Evolutionary conservation across 2,797 vertebrate species (phyloP).

Genomic region (Sylvia borin): DNA sequence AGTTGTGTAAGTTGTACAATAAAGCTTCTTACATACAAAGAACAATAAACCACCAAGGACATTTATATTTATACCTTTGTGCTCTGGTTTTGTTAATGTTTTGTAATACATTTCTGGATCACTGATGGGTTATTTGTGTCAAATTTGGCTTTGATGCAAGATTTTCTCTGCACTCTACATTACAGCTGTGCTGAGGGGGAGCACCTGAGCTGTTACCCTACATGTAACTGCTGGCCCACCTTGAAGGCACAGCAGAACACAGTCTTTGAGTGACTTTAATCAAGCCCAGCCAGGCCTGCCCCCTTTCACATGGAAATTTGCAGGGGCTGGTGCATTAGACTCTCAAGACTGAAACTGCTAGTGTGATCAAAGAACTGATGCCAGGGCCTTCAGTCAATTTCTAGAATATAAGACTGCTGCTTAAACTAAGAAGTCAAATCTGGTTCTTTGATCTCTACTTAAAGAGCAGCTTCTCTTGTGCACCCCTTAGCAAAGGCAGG

Average conservation of each 20-base stretch:
- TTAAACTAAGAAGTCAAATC: neutral
- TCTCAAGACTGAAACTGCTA: neutral
- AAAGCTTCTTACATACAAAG: constrained; percentile 87
- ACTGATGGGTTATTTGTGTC: neutral
- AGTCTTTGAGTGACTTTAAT: neutral
- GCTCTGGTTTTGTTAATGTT: neutral
- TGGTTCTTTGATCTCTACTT: neutral
- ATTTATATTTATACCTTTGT: constrained; percentile 72
- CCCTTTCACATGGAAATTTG: neutral
- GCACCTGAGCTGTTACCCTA: neutral
- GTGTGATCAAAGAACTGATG: neutral
- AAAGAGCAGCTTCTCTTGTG: neutral
- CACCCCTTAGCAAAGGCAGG: neutral
- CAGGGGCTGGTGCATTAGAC: neutral
- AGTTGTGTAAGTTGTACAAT: constrained; percentile 86
- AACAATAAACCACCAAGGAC: constrained; percentile 88
- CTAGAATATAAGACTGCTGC: neutral
- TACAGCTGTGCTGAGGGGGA: neutral
- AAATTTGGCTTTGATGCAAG: neutral
- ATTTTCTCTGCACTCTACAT: accelerated
- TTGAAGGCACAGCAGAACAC: neutral
- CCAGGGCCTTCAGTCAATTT: neutral
- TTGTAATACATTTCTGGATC: neutral
- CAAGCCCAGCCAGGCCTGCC: neutral
- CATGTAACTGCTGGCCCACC: accelerated